phyloP scores from a whole-genome alignment of 2,888 invertebrate species.

The Acanthoscelides obtectus region DNA sequence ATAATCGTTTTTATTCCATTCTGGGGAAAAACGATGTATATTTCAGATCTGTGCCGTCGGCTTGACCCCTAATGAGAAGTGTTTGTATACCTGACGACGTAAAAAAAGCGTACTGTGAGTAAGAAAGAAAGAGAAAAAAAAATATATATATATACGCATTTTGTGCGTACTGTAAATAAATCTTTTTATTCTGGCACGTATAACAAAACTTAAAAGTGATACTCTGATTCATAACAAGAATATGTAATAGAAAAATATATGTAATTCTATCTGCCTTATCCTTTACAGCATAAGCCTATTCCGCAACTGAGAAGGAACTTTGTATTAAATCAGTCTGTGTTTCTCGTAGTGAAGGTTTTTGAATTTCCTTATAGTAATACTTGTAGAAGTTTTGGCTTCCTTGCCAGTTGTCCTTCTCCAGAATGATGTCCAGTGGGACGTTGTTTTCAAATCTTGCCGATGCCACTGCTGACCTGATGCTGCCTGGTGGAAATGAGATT shows the following conservation, averaged over 20 bases:
- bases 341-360: background rate
- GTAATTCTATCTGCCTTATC: background rate
- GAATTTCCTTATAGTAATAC: constrained; percentile 10
- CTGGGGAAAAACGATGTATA: constrained; percentile 10
- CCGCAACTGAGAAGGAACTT: no score
- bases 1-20: constrained; percentile 7
- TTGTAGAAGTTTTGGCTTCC: constrained; percentile 12
- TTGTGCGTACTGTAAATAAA: no score
- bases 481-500: constrained; percentile 8
- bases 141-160: background rate
- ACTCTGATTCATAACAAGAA: no score
- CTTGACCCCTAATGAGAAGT: constrained; percentile 16
- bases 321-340: background rate
- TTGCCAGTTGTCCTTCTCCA: constrained; percentile 14
- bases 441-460: constrained; percentile 11
- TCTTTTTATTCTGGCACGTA: no score
- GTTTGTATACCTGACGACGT: constrained; percentile 17
- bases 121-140: background rate
- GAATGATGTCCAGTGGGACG: constrained; percentile 13
- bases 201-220: background rate
- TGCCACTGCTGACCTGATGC: constrained; percentile 16
- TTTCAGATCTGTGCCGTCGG: constrained; percentile 11
- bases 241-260: background rate
- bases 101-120: background rate
- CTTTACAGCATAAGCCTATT: background rate